Evolutionary conservation across 2,888 invertebrate species (phyloP).

Genomic region (Agriopis aurantiaria): DNA sequence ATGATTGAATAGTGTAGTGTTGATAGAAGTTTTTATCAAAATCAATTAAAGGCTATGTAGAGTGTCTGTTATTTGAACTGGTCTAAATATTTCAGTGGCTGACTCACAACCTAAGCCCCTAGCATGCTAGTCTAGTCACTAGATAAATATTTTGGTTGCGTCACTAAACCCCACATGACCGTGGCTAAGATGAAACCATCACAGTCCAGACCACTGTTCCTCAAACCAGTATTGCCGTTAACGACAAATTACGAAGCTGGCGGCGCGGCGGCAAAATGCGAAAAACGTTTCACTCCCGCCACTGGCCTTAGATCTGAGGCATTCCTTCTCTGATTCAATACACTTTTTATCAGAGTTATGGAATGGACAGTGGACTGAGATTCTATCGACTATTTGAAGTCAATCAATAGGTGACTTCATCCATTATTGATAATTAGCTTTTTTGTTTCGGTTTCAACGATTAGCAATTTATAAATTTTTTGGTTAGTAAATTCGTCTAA

Average conservation of each 20-base stretch:
- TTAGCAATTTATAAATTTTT: neutral
- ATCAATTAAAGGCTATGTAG: no score
- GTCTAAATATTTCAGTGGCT: no score
- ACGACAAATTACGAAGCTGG: conserved; percentile 36
- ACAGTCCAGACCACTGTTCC: neutral
- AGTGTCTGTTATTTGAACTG: neutral
- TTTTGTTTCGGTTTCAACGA: neutral
- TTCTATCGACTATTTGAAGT: neutral
- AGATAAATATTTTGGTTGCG: conserved; percentile 3
- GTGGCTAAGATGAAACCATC: neutral
- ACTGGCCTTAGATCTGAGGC: conserved; percentile 22
- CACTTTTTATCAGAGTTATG: conserved; percentile 25
- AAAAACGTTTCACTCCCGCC: conserved; percentile 33
- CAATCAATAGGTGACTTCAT: neutral
- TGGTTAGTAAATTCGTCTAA: no score
- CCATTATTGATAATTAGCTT: neutral
- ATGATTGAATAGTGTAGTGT: no score
- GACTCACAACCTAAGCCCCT: neutral
- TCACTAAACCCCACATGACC: neutral
- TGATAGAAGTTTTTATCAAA: no score
- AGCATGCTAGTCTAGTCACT: neutral
- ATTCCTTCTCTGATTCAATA: conserved; percentile 33
- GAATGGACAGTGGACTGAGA: conserved; percentile 6
- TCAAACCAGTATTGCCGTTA: conserved; percentile 39
- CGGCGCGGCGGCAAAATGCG: conserved; percentile 27